Base-by-base conservation (phyloP, 2,797 vertebrate genomes). In the Acanthurus leucopareius region DNA sequence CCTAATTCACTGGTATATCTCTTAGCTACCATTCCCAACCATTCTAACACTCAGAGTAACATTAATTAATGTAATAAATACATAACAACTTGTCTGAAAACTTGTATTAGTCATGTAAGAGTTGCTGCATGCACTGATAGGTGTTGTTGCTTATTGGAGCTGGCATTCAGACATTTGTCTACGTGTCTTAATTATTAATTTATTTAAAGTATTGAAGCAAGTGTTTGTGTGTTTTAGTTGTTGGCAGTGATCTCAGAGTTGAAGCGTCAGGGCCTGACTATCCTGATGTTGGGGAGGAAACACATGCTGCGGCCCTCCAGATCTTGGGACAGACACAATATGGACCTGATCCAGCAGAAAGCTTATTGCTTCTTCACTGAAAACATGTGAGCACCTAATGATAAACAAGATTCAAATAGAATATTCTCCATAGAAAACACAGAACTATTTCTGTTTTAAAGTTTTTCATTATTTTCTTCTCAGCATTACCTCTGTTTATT, bases 301-400 rank as follows among this genome's bases (percentile, higher is more conserved):
- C 98, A 99, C 91, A 99, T 99, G 98, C 91, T 97, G 84, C 38
- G 0, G 0, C 85, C 91, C 22, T 89, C 93, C 61, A 78, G 66
- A 10, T 91, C 73, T 15, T 99, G 97, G 97, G 89, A 90, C 49
- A 93, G 54, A 88, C 73, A 89, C 28, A 80, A 97, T 80, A 96
- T 99, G 95, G 87, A 83, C n/a, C 89, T 88, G 14, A 92, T 99
- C 84, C 95, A 94, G 86, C 89, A 94, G 86, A 96, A 95, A 80
- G 97, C 97, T 58, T 93, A 97, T 49, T 98, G 97, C 92, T 99
- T 99, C 89, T 99, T 99, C 92, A 97, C 97, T 35, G 97, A 97
- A 11, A 95, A 99, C 88, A 96, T 97, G 98, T 99, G 89, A 96
- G 97, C 20, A 42, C 25, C 22, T 58, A 44, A 52, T 62, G 45